These are phyloP conservation scores for Fragariocoptes setiger DNA, from an alignment of 1,140 invertebrate species.

Conservation along the genomic window DNA sequence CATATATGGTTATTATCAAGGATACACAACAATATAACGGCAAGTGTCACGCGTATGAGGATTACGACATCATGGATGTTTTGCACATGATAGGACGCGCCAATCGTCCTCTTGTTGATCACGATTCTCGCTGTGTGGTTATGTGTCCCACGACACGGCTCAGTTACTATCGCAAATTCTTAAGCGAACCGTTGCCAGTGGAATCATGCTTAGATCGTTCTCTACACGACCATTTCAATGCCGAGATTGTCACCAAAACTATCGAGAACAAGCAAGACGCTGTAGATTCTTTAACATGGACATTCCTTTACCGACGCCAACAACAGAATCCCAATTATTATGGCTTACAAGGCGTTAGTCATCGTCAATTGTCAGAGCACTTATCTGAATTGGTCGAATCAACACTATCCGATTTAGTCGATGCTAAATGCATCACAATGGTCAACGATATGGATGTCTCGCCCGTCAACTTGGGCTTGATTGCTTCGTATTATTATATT, in stretches of 20 bases:
- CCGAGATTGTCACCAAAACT: slow-evolving; percentile 95
- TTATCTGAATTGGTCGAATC: slow-evolving; percentile 89
- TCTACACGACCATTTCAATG: slow-evolving; percentile 96
- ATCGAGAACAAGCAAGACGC: slow-evolving; percentile 99
- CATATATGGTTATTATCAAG: slow-evolving; percentile 80
- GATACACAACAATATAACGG: slow-evolving; percentile 94
- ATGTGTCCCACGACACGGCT: slow-evolving; percentile 93
- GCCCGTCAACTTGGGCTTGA: slow-evolving; percentile 94
- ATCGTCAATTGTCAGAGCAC: slow-evolving; percentile 87
- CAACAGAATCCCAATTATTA: slow-evolving; percentile 99
- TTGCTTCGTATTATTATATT: slow-evolving; percentile 98
- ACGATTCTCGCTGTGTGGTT: slow-evolving; percentile 78
- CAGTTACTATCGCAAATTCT: slow-evolving; percentile 93
- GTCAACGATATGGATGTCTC: slow-evolving; percentile 75
- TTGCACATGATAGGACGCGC: slow-evolving; percentile 85
- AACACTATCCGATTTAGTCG: slow-evolving; percentile 73
- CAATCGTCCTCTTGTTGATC: slow-evolving; percentile 56
- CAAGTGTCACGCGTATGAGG: slow-evolving; percentile 55
- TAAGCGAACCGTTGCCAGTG: slow-evolving; percentile 87
- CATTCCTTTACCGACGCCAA: slow-evolving; percentile 75
- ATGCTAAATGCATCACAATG: slow-evolving; percentile 87
- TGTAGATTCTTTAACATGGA: slow-evolving; percentile 98
- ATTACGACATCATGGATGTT: slow-evolving; percentile 87
- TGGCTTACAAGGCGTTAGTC: slow-evolving; percentile 67
- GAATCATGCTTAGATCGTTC: slow-evolving; percentile 87